These are phyloP conservation scores for Apoda limacodes DNA, from an alignment of 2,888 invertebrate species.

Conservation along the genomic window DNA sequence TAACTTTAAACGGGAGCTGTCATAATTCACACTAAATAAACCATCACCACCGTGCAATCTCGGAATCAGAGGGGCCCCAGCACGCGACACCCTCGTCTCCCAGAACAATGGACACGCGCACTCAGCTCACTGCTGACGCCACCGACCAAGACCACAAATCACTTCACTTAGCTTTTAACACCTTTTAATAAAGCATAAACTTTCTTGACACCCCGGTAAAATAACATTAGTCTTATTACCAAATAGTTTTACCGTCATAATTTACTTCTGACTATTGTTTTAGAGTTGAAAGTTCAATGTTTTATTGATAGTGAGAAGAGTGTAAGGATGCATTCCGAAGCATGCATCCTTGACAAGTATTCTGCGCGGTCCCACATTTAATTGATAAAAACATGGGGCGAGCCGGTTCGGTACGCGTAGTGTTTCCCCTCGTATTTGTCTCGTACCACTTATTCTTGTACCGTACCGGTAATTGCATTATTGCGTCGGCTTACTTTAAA, in stretches of 20 bases:
- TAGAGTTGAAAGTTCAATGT: slow-evolving; percentile 19
- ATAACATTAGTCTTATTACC: slow-evolving; percentile 16
- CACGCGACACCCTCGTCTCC: slow-evolving; percentile 11
- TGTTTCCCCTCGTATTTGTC: too few relatives aligned
- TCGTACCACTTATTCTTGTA: too few relatives aligned
- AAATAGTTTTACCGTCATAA: slow-evolving; percentile 13
- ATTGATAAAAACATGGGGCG: slow-evolving; percentile 46
- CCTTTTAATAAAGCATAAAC: slow-evolving; percentile 34
- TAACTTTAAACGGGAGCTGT: slow-evolving; percentile 13
- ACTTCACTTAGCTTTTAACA: slow-evolving; percentile 35
- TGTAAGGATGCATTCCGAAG: slow-evolving; percentile 15
- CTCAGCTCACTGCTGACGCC: slow-evolving; percentile 24
- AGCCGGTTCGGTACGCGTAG: slow-evolving; percentile 23
- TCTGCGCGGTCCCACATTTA: slow-evolving; percentile 33
- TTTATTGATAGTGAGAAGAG: not conserved
- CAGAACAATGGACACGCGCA: slow-evolving; percentile 33
- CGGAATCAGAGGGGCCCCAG: slow-evolving; percentile 15
- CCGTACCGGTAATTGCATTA: too few relatives aligned
- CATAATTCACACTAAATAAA: too few relatives aligned
- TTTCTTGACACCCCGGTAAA: slow-evolving; percentile 28
- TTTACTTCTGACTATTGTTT: slow-evolving; percentile 4
- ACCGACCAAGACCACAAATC: slow-evolving; percentile 20
- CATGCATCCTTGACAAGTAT: slow-evolving; percentile 16
- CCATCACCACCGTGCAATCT: slow-evolving; percentile 12
- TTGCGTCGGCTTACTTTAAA: too few relatives aligned